Evolutionary conservation across 2,888 invertebrate genomes (phyloP).

Genomic region (Rhimphoctona megacephalus): DNA sequence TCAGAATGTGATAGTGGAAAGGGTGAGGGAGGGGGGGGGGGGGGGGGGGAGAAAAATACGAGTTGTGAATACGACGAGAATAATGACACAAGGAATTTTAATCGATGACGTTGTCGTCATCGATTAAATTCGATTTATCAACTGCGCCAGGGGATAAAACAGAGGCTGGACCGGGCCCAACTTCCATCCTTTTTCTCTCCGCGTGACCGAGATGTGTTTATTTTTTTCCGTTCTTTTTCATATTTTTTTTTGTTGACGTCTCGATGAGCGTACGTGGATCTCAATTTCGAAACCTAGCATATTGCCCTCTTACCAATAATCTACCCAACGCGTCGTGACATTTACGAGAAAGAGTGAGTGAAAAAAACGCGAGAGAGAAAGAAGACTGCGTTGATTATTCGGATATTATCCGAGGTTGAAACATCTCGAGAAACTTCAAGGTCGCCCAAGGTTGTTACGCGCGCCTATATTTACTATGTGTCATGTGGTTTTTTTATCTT

Average conservation of each 20-base stretch:
- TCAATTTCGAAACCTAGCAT: conserved; percentile 23
- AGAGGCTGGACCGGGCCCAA: neutral
- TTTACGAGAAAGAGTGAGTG: conserved; percentile 37
- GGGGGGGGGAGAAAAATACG: neutral
- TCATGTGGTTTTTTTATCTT: conserved; percentile 14
- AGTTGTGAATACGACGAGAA: conserved; percentile 7
- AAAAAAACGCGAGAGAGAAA: neutral
- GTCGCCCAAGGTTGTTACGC: conserved; percentile 62
- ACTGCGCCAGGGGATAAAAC: neutral
- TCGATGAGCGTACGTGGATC: conserved; percentile 24
- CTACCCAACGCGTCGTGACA: conserved; percentile 47
- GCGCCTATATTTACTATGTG: conserved; percentile 15
- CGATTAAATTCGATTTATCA: conserved; percentile 39
- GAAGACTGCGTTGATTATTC: conserved; percentile 30
- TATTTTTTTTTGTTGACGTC: conserved; percentile 14
- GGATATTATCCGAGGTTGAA: conserved; percentile 55
- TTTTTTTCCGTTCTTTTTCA: neutral
- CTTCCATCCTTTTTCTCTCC: neutral
- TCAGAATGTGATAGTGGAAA: neutral
- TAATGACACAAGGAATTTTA: conserved; percentile 40
- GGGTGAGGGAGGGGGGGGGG: too few relatives aligned
- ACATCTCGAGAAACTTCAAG: conserved; percentile 53
- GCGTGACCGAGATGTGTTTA: neutral
- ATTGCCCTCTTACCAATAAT: conserved; percentile 50
- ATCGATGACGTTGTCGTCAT: conserved; percentile 56